phyloP scores from a whole-genome alignment of 2,888 invertebrate species.

The Cyclophora punctaria region DNA sequence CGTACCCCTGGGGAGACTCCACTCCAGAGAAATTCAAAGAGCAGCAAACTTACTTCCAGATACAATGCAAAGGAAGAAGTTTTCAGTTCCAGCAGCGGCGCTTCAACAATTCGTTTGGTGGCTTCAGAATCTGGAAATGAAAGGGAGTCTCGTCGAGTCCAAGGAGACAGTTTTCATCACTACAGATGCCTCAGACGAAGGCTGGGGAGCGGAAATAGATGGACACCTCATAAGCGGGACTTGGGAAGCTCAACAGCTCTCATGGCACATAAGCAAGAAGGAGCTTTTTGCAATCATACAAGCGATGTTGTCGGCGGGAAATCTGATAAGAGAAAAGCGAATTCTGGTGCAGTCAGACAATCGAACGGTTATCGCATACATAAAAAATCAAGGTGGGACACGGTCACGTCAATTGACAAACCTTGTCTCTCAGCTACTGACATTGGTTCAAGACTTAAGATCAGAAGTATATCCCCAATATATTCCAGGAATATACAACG shows the following conservation, averaged over 20 bases:
- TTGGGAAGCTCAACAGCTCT: conserved; percentile 5
- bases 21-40: conserved; percentile 8
- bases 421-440: background rate
- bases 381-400: conserved; percentile 17
- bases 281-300: conserved; percentile 4
- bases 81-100: too few species aligned
- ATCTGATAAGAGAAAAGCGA: background rate
- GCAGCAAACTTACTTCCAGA: too few species aligned
- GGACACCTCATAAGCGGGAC: background rate
- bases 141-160: too few species aligned
- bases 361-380: conserved; percentile 1
- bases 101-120: too few species aligned
- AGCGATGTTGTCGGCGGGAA: background rate
- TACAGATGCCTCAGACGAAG: conserved; percentile 13
- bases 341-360: conserved; percentile 17
- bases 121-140: background rate
- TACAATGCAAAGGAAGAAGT: too few species aligned
- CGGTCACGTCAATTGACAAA: too few species aligned
- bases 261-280: conserved; percentile 16
- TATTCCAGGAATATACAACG: conserved; percentile 13
- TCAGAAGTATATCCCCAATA: background rate
- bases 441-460: background rate
- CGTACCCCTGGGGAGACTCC: conserved; percentile 8
- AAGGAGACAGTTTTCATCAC: background rate
- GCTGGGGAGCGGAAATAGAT: conserved; percentile 14